phyloP scores from a whole-genome alignment of 2,888 invertebrate species.

The Leuctra nigra region DNA sequence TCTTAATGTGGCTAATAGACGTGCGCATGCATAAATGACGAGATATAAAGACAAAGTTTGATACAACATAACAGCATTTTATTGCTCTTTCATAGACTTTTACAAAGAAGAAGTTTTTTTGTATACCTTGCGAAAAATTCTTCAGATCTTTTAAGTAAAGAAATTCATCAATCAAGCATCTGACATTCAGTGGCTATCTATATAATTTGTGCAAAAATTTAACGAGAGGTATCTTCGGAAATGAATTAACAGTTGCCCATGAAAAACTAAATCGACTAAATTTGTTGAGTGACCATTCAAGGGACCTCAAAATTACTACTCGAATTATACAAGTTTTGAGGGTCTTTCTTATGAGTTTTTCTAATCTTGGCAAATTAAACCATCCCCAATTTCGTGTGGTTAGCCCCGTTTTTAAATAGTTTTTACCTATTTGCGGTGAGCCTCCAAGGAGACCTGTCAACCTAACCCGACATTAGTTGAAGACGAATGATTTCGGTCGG shows the following conservation, averaged over 20 bases:
- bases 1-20: not conserved
- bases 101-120: not conserved
- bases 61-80: not conserved
- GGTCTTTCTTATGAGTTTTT: not conserved
- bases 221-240: not conserved
- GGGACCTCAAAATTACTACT: not conserved
- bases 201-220: constrained; percentile 11
- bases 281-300: no score
- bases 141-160: not conserved
- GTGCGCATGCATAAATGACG: not conserved
- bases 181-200: constrained; percentile 6
- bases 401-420: no score
- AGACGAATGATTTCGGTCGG: not conserved
- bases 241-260: not conserved
- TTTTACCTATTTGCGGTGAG: not conserved
- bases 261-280: not conserved
- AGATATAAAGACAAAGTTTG: not conserved
- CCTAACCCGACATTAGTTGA: not conserved
- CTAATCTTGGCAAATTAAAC: constrained; percentile 1
- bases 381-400: constrained; percentile 4
- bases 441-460: not conserved
- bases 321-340: not conserved
- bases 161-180: constrained; percentile 17
- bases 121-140: not conserved
- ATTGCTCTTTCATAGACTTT: not conserved